Evolutionary conservation across 2,113 vertebrate genomes (phyloP).

Genomic region (Sorex araneus): DNA sequence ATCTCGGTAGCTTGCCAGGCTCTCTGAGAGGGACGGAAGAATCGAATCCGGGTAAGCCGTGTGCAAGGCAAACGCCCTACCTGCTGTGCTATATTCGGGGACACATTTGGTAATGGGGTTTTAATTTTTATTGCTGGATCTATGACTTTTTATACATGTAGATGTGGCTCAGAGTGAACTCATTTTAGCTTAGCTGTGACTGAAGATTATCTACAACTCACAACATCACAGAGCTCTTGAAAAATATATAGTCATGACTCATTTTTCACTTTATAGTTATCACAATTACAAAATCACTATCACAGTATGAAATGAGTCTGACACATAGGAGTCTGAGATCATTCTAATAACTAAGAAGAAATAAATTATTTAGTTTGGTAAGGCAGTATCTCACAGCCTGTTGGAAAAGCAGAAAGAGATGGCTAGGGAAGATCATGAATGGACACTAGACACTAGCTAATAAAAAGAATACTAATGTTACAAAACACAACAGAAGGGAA

Average conservation of each 20-base stretch:
- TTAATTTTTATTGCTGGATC: conserved; percentile 8
- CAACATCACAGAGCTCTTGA: neutral
- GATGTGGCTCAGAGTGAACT: conserved; percentile 7
- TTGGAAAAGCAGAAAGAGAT: conserved; percentile 28
- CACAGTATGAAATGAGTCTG: conserved; percentile 4
- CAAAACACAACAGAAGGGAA: conserved; percentile 1
- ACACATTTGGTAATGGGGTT: neutral
- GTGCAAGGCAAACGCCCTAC: no score
- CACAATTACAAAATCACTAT: conserved; percentile 6
- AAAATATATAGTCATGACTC: neutral
- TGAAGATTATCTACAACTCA: conserved; percentile 22
- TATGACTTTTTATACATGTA: neutral
- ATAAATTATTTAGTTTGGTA: conserved; percentile 47
- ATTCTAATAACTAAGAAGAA: neutral
- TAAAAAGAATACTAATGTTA: neutral
- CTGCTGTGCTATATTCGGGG: no score
- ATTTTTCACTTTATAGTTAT: conserved; percentile 51
- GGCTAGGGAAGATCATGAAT: neutral
- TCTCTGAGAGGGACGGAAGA: no score
- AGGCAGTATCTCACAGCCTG: neutral
- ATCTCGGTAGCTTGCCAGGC: no score
- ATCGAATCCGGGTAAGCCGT: no score
- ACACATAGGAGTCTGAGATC: neutral
- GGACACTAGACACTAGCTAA: no score
- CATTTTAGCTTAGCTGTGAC: conserved; percentile 4